Base-by-base conservation (phyloP, 1,140 invertebrate genomes). In the Drosophila parvula region DNA sequence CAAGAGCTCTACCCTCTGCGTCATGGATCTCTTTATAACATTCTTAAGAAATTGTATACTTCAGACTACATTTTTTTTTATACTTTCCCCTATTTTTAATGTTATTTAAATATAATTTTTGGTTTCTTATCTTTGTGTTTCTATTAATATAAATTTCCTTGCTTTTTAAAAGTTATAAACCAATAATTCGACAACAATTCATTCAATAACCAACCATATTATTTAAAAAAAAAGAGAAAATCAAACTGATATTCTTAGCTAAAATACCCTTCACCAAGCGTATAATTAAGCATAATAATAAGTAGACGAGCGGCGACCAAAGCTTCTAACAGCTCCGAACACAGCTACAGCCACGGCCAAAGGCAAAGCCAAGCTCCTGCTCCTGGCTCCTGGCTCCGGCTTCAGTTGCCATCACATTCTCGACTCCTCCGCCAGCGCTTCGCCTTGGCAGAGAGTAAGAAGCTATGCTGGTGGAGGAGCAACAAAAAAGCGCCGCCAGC, bases 211-310 rank as follows among this genome's bases (percentile, higher is more conserved):
- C 11, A 51, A 0, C 12, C 12, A 34, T 12, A 14, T 36, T 53
- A 22, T 51, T 51, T 36, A 12, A 18, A 2, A 3, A 0, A 53
- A 36, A 22, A 10, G n/a, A 53, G 5, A 14, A 5, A 22, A 7
- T 9, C 50, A 32, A 63, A n/a, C n/a, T 4, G 0, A 2, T 0
- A 4, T 16, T 5, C 0, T 12, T 12, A 43, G 18, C 30, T 5
- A 5, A 22, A 27, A 22, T 44, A 53, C 61, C 36, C 16, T n/a
- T 51, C 48, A 27, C 9, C 55, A 50, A 67, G 75, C 30, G 73
- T 56, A 83, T 83, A 85, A 85, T 85, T 85, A 85, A 85, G 82
- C 82, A 81, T 85, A 81, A 85, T 85, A 85, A 74, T 84, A 85
- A 85, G 81, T 81, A 84, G 81, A 80, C 77, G 71, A 73, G 65